Conservation (phyloP, 2,888 invertebrate species). For the Nezara viridula region DNA sequence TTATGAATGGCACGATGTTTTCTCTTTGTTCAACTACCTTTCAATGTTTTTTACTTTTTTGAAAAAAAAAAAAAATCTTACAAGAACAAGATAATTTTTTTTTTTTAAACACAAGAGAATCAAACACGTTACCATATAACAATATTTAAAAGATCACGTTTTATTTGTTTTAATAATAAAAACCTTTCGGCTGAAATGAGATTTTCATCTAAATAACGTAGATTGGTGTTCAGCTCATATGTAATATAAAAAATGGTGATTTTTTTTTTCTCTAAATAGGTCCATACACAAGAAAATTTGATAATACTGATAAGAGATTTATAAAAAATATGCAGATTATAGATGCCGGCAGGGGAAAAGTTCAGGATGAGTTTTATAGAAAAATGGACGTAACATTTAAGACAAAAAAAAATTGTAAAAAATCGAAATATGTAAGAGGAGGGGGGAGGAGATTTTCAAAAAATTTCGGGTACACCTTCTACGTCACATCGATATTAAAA, state of each 20-base stretch:
- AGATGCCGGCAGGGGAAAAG: background rate
- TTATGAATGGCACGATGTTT: slow-evolving; percentile 37
- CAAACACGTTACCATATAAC: slow-evolving; percentile 44
- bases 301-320: slow-evolving; percentile 58
- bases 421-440: no score
- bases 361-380: background rate
- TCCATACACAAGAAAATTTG: slow-evolving; percentile 55
- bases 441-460: no score
- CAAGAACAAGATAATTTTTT: background rate
- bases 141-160: slow-evolving; percentile 59
- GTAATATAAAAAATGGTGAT: slow-evolving; percentile 54
- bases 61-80: background rate
- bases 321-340: slow-evolving; percentile 58
- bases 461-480: slow-evolving; percentile 18
- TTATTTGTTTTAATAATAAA: slow-evolving; percentile 36
- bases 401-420: slow-evolving; percentile 30
- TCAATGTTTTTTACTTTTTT: background rate
- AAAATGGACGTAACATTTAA: slow-evolving; percentile 63
- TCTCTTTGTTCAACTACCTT: background rate
- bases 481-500: slow-evolving; percentile 60
- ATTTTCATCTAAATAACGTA: slow-evolving; percentile 60
- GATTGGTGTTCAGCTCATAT: slow-evolving; percentile 65
- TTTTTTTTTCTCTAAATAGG: slow-evolving; percentile 52
- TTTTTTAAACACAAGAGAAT: slow-evolving; percentile 22
- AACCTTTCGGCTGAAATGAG: slow-evolving; percentile 53